A percentile compares a stretch with the other conserved stretches of the same genome.
These are phyloP conservation scores for Cerceris rybyensis DNA, from an alignment of 2,888 invertebrate genomes.

Conservation along the genomic window DNA sequence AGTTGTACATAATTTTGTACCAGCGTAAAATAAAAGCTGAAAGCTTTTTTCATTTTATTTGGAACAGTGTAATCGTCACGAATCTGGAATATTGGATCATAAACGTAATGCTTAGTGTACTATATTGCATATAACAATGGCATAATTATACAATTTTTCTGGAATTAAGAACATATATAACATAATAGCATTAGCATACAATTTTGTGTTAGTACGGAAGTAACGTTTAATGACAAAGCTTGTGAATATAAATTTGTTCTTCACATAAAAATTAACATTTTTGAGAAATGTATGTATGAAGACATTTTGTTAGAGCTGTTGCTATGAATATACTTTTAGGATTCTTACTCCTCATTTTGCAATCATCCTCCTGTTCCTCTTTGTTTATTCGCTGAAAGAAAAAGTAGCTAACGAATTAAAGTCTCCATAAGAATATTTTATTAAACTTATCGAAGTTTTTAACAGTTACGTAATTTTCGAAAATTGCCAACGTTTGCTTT, in stretches of 20 bases:
- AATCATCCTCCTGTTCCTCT: conserved; percentile 54
- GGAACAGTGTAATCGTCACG: not conserved
- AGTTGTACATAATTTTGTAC: not conserved
- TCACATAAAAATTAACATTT: conserved; percentile 19
- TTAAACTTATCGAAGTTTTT: conserved; percentile 5
- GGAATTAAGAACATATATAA: conserved; percentile 16
- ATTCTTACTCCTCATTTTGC: conserved; percentile 63
- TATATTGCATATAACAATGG: conserved; percentile 1
- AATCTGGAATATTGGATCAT: no score
- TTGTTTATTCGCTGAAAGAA: conserved; percentile 65
- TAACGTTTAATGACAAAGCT: conserved; percentile 34
- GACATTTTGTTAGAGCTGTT: conserved; percentile 34
- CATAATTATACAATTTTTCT: conserved; percentile 15
- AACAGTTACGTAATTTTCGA: not conserved
- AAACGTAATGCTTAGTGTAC: conserved; percentile 1
- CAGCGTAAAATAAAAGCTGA: not conserved
- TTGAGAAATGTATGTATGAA: conserved; percentile 18
- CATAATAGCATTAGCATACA: conserved; percentile 11
- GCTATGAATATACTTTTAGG: conserved; percentile 45
- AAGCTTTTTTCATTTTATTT: not conserved
- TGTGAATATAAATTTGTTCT: not conserved
- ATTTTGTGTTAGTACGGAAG: conserved; percentile 20
- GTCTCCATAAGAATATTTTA: conserved; percentile 36
- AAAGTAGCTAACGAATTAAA: conserved; percentile 59
- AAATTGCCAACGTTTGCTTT: not conserved